These are phyloP conservation scores for Metallyticus violacea DNA, from an alignment of 2,888 invertebrate genomes.

Conservation along the genomic window DNA sequence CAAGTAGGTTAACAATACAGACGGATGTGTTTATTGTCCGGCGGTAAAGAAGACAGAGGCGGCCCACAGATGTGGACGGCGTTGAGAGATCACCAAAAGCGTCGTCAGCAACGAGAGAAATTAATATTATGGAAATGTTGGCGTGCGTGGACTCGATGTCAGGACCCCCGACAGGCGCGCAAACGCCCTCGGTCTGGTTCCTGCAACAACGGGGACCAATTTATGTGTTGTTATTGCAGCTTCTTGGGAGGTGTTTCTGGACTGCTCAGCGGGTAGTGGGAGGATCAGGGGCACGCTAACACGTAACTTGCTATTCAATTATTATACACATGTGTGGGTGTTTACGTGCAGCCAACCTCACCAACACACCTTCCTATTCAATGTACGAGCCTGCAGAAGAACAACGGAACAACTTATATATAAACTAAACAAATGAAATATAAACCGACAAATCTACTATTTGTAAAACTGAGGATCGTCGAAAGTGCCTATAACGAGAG, in stretches of 20 bases:
- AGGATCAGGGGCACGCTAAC: neutral
- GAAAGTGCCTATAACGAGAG: no score
- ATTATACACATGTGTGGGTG: neutral
- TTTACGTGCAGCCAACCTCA: no score
- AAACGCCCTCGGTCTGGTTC: neutral
- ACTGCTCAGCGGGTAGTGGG: neutral
- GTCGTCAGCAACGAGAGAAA: neutral
- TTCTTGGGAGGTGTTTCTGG: neutral
- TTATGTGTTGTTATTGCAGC: neutral
- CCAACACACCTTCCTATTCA: no score
- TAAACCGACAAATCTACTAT: no score
- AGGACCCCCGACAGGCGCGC: neutral
- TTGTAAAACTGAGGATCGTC: no score
- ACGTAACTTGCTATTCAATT: neutral
- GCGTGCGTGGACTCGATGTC: neutral
- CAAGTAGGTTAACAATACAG: neutral
- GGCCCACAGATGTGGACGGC: neutral
- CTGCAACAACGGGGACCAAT: neutral
- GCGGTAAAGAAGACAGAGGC: neutral
- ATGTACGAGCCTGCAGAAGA: no score
- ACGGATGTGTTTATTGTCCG: neutral
- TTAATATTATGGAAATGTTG: neutral
- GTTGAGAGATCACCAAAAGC: neutral
- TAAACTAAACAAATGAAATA: no score
- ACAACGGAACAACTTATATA: no score